These are phyloP conservation scores for Myotis brandtii DNA, from an alignment of 2,113 vertebrate genomes.

Conservation along the genomic window DNA sequence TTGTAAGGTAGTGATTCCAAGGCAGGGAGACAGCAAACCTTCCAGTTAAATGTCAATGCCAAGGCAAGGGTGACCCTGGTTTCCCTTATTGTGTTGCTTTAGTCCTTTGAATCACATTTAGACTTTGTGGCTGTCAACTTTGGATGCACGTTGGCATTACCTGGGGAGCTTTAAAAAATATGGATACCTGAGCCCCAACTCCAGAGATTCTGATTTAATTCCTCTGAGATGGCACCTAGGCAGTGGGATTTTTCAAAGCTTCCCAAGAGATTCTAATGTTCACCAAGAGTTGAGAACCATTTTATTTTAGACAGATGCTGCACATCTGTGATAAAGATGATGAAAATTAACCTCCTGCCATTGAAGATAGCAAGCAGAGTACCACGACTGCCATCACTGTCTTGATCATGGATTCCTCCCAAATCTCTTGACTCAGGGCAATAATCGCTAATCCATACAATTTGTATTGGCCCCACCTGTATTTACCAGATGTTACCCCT, in stretches of 20 bases:
- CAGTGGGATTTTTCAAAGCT: conserved; percentile 17
- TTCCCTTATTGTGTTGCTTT: background rate
- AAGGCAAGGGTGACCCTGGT: rapidly evolving
- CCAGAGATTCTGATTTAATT: conserved; percentile 10
- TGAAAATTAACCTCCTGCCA: background rate
- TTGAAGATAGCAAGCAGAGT: background rate
- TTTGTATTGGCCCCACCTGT: conserved; percentile 43
- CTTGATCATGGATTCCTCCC: background rate
- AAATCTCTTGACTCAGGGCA: conserved; percentile 41
- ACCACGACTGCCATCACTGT: background rate
- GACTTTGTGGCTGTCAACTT: background rate
- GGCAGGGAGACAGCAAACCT: background rate
- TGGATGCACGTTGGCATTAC: background rate
- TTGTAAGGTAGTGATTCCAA: background rate
- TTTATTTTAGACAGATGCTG: conserved; percentile 54
- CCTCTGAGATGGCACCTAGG: background rate
- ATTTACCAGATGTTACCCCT: conserved; percentile 36
- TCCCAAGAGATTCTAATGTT: background rate
- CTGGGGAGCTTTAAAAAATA: background rate
- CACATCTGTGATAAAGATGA: conserved; percentile 50
- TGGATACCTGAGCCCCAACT: background rate
- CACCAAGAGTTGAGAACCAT: background rate
- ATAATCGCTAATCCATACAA: conserved; percentile 39
- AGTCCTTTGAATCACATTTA: conserved; percentile 44
- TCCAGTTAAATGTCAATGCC: background rate